These are phyloP conservation scores for Phyllotreta cruciferae DNA, from an alignment of 2,888 invertebrate genomes.

Conservation along the genomic window DNA sequence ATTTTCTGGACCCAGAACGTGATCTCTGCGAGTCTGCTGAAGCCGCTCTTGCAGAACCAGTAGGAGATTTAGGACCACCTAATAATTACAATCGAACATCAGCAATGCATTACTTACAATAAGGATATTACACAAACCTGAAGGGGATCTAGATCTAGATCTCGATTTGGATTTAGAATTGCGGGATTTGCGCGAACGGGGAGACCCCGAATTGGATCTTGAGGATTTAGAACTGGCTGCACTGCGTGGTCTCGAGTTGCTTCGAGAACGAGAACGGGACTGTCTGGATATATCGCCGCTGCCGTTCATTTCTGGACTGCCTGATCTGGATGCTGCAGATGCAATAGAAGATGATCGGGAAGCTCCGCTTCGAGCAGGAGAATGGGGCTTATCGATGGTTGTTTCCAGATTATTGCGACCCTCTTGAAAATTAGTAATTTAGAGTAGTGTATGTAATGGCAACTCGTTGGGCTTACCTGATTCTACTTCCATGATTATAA, in stretches of 20 bases:
- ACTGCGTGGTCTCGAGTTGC: constrained; percentile 46
- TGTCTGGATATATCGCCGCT: constrained; percentile 32
- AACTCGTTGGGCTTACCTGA: constrained; percentile 36
- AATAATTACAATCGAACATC: constrained; percentile 1
- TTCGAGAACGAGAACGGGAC: constrained; percentile 43
- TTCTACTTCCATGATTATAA: constrained; percentile 40
- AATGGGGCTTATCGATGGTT: constrained; percentile 31
- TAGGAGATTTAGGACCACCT: constrained; percentile 23
- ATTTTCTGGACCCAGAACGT: constrained; percentile 38
- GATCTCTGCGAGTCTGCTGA: constrained; percentile 21
- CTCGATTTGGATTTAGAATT: constrained; percentile 15
- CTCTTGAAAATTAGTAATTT: constrained; percentile 33
- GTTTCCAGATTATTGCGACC: constrained; percentile 30
- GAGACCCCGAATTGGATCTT: constrained; percentile 53
- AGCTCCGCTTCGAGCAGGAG: constrained; percentile 36
- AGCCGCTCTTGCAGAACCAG: constrained; percentile 15
- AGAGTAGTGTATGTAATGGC: background rate
- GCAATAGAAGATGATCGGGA: constrained; percentile 49
- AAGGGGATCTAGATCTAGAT: constrained; percentile 47
- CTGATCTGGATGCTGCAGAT: constrained; percentile 37
- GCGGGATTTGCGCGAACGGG: constrained; percentile 28
- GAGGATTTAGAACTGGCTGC: constrained; percentile 47
- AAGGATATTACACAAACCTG: constrained; percentile 26
- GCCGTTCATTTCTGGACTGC: constrained; percentile 34
- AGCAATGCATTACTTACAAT: no score